Percentiles rank a stretch among this genome's conserved stretches.
phyloP scores from a whole-genome alignment of 2,113 vertebrate species.

The Crotalus horridus region DNA sequence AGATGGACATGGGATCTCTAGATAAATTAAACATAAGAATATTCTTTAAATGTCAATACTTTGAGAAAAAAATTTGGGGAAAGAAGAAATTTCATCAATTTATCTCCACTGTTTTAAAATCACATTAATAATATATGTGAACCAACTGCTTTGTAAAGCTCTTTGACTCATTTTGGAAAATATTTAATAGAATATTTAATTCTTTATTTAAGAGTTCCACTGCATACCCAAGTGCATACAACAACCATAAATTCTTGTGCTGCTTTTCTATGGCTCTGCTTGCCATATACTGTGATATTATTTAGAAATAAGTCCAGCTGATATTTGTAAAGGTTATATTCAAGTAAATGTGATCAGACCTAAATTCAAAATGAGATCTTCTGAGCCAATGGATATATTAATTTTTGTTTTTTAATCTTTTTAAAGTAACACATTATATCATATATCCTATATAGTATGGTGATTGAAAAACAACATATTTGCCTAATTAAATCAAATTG shows the following conservation, averaged over 20 bases:
- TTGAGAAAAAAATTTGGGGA: not conserved
- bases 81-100: not conserved
- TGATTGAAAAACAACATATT: not conserved
- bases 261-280: not conserved
- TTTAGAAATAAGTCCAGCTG: not conserved
- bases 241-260: not conserved
- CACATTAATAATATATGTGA: not conserved
- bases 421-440: not conserved
- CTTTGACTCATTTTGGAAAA: not conserved
- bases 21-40: not conserved
- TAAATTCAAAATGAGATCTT: not conserved
- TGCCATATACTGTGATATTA: not conserved
- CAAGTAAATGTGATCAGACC: not conserved
- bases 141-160: not conserved
- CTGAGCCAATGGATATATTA: not conserved
- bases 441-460: not conserved
- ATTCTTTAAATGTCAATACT: not conserved
- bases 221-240: not conserved
- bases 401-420: not conserved
- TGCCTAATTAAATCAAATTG: not conserved
- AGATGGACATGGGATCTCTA: not conserved
- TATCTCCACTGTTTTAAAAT: not conserved
- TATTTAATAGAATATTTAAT: not conserved
- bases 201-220: not conserved
- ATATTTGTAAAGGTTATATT: not conserved